Evolutionary conservation across 2,797 vertebrate genomes (phyloP), one percentile per base, ranked within the genome.

Genomic region (Darevskia nairensis): DNA sequence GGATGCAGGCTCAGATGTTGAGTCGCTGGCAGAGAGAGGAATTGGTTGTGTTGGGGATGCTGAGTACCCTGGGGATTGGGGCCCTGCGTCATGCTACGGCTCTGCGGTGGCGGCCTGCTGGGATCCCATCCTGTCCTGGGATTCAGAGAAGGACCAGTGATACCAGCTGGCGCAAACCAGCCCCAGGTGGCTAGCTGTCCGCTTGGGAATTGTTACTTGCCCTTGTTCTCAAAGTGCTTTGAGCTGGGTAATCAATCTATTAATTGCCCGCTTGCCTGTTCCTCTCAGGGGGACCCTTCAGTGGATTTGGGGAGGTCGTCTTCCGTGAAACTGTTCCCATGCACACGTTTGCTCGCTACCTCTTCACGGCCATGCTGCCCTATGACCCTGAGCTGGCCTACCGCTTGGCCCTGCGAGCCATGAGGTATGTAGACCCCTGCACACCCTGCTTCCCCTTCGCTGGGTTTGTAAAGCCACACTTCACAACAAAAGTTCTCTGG

Each of bases 281-380:
- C 74, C 81, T 89, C 29, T 27, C 86, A 97, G 96, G 95, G 10
- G 96, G 96, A 25, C 96, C 96, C 6, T 97, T 95, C 93, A 97
- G 96, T 6, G 96, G 96, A 69, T 96, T 97, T 2, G 96, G 96
- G 17, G 96, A 97, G 86, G 96, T 96, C 50, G 94, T 96, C n/a
- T 96, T 96, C 90, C 93, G 95, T 4, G 96, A 96, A 89, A 97
- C 96, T 8, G 93, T 96, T 19, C 96, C 96, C 25, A 96, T 97
- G 96, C 96, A 97, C 86, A 96, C 95, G 29, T 97, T 96, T 86
- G 96, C 96, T 76, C 95, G 94, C 55, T 97, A 96, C 92, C 92
- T 97, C 75, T 96, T 97, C 87, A 93, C 94, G 0, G 89, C 96
- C 10, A 94, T 97, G 84, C 93, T 97, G 71, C 95, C 96, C 25